These are phyloP conservation scores for Rousettus madagascariensis DNA, from an alignment of 2,797 vertebrate species.

Conservation along the genomic window DNA sequence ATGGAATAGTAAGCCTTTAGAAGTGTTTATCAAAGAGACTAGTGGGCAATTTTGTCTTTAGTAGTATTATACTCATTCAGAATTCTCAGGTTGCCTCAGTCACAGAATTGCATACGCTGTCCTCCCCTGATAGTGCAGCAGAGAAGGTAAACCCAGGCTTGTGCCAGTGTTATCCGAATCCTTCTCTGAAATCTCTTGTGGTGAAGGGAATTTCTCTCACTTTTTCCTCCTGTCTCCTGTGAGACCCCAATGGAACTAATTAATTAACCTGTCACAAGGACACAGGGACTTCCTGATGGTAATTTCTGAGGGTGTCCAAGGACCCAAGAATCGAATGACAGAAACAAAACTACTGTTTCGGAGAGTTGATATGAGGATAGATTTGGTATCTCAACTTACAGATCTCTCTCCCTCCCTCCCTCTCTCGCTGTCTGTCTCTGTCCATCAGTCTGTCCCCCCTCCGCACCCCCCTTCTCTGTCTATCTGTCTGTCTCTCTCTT, in stretches of 20 bases:
- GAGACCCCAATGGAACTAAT: slow-evolving; percentile 32
- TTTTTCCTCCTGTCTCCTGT: slow-evolving; percentile 22
- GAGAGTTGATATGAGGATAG: neutral
- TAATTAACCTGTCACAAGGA: slow-evolving; percentile 6
- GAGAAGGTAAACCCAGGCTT: neutral
- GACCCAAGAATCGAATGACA: neutral
- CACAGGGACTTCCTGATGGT: neutral
- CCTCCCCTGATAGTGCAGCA: neutral
- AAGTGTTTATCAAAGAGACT: neutral
- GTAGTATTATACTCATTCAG: neutral
- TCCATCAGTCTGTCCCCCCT: neutral
- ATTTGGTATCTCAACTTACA: neutral
- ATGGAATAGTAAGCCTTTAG: neutral
- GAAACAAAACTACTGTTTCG: neutral
- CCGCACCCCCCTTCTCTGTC: too few species aligned
- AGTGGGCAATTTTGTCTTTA: neutral
- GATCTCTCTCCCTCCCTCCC: neutral
- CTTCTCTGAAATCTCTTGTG: neutral
- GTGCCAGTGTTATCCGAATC: neutral
- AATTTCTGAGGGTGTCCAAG: neutral
- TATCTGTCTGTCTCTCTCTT: neutral
- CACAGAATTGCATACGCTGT: neutral
- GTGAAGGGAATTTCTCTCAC: slow-evolving; percentile 31
- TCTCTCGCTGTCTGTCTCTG: neutral
- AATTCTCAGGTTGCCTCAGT: neutral